Evolutionary conservation across 1,140 invertebrate genomes (phyloP), one percentile per base, ranked within the genome.

Genomic region (Tetragonula clypearis): DNA sequence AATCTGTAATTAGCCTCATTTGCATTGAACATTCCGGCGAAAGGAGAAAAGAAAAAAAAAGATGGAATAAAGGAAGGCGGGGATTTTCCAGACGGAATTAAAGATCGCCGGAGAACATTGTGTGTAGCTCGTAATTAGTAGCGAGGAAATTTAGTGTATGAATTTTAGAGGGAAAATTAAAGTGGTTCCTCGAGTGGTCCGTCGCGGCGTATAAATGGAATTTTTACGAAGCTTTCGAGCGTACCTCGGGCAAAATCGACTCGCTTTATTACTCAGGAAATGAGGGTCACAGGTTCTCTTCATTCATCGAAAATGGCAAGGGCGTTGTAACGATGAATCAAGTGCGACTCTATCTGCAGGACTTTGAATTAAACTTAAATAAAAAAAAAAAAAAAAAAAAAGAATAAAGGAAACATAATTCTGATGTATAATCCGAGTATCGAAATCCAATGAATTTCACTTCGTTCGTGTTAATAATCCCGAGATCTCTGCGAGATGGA

Each of bases 161-260:
- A 82, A 82, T 76, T 82, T 84, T 78, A 41, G 41, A 69, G 65
- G 41, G 23, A 23, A 69, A 76, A 68, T 76, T 77, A 56, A 68
- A 76, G 23, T 62, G 26, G 73, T 58, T 82, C 30, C 35, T 56
- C 2, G 21, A 55, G 58, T 26, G 53, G 15, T 26, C 55, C 55
- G n/a, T n/a, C 30, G 55, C 65, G 49, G 21, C 72, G 66, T 78
- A 69, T 71, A 77, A 84, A 84, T 78, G 82, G 41, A 84, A 84
- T 79, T 84, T 84, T 84, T 60, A 71, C 75, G 82, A 26, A 71
- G 35, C 81, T 53, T 26, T 41, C 71, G 15, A 49, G 26, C 49
- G 58, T 5, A 35, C 26, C 3, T 17, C n/a, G 26, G 41, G 49
- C 26, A 17, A 66, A 62, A 56, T 58, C 62, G 53, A 82, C 49